Conservation (phyloP, 1,140 invertebrate species). For the Hyles euphorbiae region DNA sequence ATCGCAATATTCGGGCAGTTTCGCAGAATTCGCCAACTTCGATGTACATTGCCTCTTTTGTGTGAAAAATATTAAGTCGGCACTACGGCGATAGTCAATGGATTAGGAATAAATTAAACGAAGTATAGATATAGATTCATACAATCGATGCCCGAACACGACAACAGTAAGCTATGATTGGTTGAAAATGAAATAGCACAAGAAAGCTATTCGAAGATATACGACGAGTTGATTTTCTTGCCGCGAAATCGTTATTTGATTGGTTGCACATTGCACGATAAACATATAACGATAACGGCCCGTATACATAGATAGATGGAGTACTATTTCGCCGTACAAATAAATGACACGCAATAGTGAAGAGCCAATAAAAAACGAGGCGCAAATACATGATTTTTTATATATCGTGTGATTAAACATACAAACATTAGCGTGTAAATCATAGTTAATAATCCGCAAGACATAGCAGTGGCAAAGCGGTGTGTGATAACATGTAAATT, state of each 20-base stretch:
- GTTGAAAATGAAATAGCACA: slow-evolving; percentile 15
- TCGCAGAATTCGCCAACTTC: no score
- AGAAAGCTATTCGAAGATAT: slow-evolving; percentile 17
- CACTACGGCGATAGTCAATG: no score
- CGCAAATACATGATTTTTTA: slow-evolving; percentile 69
- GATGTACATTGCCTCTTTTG: no score
- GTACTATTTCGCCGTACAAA: slow-evolving; percentile 67
- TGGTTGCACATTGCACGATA: slow-evolving; percentile 17
- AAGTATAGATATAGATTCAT: background rate
- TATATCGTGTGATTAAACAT: slow-evolving; percentile 62
- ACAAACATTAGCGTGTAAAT: slow-evolving; percentile 51
- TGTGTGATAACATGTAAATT: slow-evolving; percentile 41
- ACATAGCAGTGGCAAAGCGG: slow-evolving; percentile 35
- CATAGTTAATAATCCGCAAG: slow-evolving; percentile 30
- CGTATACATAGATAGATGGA: slow-evolving; percentile 30
- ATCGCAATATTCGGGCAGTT: no score
- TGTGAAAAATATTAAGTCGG: no score
- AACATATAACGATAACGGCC: slow-evolving; percentile 23
- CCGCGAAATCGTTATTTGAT: slow-evolving; percentile 10
- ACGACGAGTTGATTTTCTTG: slow-evolving; percentile 11
- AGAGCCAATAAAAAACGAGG: slow-evolving; percentile 72
- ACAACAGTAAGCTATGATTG: slow-evolving; percentile 15
- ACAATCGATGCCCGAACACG: slow-evolving; percentile 18
- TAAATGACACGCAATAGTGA: slow-evolving; percentile 73
- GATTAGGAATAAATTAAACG: no score